Evolutionary conservation across 2,797 vertebrate genomes (phyloP).

Genomic region (Arrhamphus sclerolepis): DNA sequence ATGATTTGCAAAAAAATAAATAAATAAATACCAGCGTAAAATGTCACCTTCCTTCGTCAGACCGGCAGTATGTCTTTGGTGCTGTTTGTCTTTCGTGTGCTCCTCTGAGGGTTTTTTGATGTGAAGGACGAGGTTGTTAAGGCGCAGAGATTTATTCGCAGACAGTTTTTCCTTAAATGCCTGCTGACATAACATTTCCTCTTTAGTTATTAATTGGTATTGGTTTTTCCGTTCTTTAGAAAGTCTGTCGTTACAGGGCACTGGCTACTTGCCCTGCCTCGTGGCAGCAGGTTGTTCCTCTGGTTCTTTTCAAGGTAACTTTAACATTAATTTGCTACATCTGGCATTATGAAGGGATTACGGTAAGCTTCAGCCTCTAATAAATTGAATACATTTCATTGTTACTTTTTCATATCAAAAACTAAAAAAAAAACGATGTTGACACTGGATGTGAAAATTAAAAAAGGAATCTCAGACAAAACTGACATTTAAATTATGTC

Average conservation of each 20-base stretch:
- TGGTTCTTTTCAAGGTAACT: slow-evolving; percentile 24
- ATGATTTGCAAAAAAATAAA: slow-evolving; percentile 11
- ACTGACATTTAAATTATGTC: background rate
- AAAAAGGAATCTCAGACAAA: slow-evolving; percentile 4
- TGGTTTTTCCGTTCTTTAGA: slow-evolving; percentile 15
- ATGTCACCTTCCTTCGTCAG: slow-evolving; percentile 31
- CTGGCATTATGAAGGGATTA: slow-evolving; percentile 9
- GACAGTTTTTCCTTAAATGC: slow-evolving; percentile 19
- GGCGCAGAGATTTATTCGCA: slow-evolving; percentile 44
- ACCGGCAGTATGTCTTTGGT: slow-evolving; percentile 22
- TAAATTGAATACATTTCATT: background rate
- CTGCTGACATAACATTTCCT: slow-evolving; percentile 19
- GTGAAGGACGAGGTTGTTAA: slow-evolving; percentile 37
- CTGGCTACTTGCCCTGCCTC: background rate
- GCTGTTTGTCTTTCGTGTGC: slow-evolving; percentile 33
- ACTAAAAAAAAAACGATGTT: background rate
- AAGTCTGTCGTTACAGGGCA: slow-evolving; percentile 14
- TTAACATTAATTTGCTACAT: slow-evolving; percentile 6
- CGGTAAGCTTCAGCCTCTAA: too few relatives aligned
- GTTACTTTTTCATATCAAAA: slow-evolving; percentile 7
- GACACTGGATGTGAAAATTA: slow-evolving; percentile 10
- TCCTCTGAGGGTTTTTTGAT: slow-evolving; percentile 29
- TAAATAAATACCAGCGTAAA: slow-evolving; percentile 21
- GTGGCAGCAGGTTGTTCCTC: slow-evolving; percentile 26
- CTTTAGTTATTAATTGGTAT: slow-evolving; percentile 13